Conservation (phyloP, 2,113 vertebrate species). For the Catagonus wagneri region DNA sequence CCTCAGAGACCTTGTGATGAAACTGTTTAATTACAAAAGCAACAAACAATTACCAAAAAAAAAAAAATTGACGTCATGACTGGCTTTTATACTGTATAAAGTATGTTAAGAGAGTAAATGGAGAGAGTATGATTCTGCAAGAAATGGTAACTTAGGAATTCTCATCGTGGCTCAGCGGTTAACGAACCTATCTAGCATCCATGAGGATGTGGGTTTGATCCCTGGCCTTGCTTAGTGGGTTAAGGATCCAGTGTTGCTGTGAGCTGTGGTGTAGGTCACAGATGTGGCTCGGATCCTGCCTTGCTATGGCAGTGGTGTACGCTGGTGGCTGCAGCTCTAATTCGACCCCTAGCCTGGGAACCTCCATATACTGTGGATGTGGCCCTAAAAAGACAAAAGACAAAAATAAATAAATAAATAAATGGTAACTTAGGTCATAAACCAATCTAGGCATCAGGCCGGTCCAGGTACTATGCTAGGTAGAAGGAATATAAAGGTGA, state of each 20-base stretch:
- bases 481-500: background rate
- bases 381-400: no score
- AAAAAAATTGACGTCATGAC: background rate
- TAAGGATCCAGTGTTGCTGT: no score
- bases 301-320: no score
- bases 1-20: slow-evolving; percentile 35
- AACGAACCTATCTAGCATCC: no score
- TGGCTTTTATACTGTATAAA: slow-evolving; percentile 48
- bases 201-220: no score
- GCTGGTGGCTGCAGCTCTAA: no score
- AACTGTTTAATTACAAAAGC: slow-evolving; percentile 49
- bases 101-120: background rate
- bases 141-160: background rate
- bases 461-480: background rate
- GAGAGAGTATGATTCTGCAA: background rate
- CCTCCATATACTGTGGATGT: no score
- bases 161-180: no score
- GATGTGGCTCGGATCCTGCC: no score
- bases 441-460: background rate
- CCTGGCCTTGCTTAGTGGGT: no score
- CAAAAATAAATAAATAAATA: background rate
- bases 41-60: slow-evolving; percentile 61
- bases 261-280: no score
- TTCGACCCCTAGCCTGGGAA: no score
- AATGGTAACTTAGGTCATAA: slow-evolving; percentile 31